Evolutionary conservation across 2,888 invertebrate genomes (phyloP).

Genomic region (Pachycephus smyrnensis): DNA sequence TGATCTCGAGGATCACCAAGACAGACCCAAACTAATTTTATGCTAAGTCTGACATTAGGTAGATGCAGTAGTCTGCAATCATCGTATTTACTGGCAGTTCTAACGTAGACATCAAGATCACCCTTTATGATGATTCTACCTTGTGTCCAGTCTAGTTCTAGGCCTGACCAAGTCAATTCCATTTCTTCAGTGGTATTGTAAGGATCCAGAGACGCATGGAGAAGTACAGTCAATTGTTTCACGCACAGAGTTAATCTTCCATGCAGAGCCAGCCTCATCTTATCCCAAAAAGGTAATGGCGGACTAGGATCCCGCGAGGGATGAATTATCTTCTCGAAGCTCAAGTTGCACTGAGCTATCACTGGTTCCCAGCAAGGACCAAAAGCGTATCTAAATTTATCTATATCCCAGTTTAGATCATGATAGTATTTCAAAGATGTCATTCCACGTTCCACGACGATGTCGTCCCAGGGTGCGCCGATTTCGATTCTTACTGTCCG

Average conservation of each 20-base stretch:
- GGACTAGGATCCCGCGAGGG: slow-evolving; percentile 94
- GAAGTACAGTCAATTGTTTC: slow-evolving; percentile 87
- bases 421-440: slow-evolving; percentile 97
- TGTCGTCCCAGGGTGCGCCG: slow-evolving; percentile 86
- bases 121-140: slow-evolving; percentile 93
- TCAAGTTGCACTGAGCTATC: slow-evolving; percentile 87
- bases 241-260: slow-evolving; percentile 92
- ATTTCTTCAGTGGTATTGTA: slow-evolving; percentile 99
- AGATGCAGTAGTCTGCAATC: slow-evolving; percentile 94
- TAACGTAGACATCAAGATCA: slow-evolving; percentile 92
- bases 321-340: slow-evolving; percentile 88
- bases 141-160: slow-evolving; percentile 96
- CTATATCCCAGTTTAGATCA: slow-evolving; percentile 94
- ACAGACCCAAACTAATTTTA: slow-evolving; percentile 91
- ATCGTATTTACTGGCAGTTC: slow-evolving; percentile 99
- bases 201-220: slow-evolving; percentile 97
- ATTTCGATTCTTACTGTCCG: slow-evolving; percentile 83
- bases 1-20: slow-evolving; percentile 96
- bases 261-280: slow-evolving; percentile 90
- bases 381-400: slow-evolving; percentile 91
- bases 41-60: slow-evolving; percentile 86
- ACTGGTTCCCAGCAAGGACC: slow-evolving; percentile 99
- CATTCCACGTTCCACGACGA: slow-evolving; percentile 90
- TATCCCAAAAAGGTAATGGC: slow-evolving; percentile 97
- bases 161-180: slow-evolving; percentile 95